Evolutionary conservation across 2,888 invertebrate species (phyloP).

Genomic region (Tholera decimalis): DNA sequence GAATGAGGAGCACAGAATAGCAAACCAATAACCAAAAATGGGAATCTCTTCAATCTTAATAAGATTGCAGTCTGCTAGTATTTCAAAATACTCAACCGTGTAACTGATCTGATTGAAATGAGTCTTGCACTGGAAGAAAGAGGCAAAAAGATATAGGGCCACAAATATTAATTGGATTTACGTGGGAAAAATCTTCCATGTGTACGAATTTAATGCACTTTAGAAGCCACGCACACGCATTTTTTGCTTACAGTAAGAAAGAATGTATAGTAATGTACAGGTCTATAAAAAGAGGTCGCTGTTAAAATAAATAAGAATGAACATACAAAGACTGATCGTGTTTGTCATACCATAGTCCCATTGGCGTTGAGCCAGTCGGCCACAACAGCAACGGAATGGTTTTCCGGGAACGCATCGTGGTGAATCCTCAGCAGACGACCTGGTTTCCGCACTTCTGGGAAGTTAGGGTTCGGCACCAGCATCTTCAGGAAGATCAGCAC

Average conservation of each 20-base stretch:
- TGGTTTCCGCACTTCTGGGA: slow-evolving; percentile 93
- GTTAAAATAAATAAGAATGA: background rate
- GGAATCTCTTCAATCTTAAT: too few species aligned
- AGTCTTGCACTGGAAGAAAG: too few species aligned
- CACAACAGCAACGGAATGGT: slow-evolving; percentile 93
- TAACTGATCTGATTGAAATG: too few species aligned
- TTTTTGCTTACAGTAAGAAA: background rate
- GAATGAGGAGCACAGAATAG: background rate
- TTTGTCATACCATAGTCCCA: slow-evolving; percentile 80
- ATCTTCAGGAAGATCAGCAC: slow-evolving; percentile 94
- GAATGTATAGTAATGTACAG: too few species aligned
- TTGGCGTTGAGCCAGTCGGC: slow-evolving; percentile 91
- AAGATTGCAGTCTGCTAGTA: too few species aligned
- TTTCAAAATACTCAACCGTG: too few species aligned
- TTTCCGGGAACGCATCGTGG: slow-evolving; percentile 85
- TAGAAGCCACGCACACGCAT: background rate
- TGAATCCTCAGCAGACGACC: slow-evolving; percentile 92
- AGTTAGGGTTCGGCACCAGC: slow-evolving; percentile 94
- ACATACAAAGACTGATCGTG: background rate
- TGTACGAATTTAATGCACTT: background rate
- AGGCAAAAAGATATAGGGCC: too few species aligned
- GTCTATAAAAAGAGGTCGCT: background rate
- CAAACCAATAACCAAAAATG: background rate
- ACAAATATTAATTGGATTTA: too few species aligned
- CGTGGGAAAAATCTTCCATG: too few species aligned